A percentile compares a stretch with the other conserved stretches of the same genome.
These are phyloP conservation scores for Lacanobia wlatinum DNA, from an alignment of 2,888 invertebrate genomes.

Conservation along the genomic window DNA sequence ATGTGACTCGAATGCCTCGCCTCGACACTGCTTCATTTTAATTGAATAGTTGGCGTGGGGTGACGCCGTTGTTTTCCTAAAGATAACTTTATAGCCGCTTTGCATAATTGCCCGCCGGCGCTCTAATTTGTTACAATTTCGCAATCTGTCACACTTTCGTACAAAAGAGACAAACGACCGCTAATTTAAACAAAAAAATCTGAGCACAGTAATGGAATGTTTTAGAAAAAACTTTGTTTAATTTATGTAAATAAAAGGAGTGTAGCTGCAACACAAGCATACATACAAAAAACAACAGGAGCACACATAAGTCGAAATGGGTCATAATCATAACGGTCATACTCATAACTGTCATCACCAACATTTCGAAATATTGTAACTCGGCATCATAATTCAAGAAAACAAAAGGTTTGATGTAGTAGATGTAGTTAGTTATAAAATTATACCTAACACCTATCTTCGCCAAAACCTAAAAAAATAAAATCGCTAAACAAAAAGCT, in stretches of 20 bases:
- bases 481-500: neutral
- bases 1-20: constrained; percentile 88
- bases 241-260: neutral
- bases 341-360: neutral
- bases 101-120: constrained; percentile 87
- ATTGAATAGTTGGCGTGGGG: constrained; percentile 89
- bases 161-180: constrained; percentile 66
- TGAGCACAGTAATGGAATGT: neutral
- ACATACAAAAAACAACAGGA: too few relatives aligned
- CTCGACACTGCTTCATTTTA: constrained; percentile 87
- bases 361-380: neutral
- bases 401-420: neutral
- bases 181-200: constrained; percentile 55
- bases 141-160: constrained; percentile 86
- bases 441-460: neutral
- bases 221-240: neutral
- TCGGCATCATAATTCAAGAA: neutral
- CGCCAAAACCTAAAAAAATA: neutral
- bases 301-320: neutral
- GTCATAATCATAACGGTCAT: neutral
- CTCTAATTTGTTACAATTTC: constrained; percentile 87
- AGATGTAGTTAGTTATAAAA: neutral
- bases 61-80: constrained; percentile 85
- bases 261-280: too few relatives aligned
- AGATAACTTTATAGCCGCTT: constrained; percentile 89